Base-by-base conservation (phyloP, 1,140 invertebrate genomes). In the Sesamia nonagrioides region DNA sequence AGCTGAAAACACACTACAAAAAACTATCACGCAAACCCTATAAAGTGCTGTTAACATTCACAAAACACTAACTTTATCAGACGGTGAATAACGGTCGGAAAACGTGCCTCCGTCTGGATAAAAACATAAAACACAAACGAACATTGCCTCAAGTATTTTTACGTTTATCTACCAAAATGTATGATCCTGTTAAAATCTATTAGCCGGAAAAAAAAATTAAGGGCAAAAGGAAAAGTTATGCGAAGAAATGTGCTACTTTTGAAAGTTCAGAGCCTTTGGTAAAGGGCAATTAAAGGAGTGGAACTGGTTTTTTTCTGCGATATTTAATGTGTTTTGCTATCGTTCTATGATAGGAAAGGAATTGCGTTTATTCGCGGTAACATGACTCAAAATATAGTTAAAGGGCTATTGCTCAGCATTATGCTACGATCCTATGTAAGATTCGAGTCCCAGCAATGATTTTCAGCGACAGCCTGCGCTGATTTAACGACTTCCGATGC, bases 151-250 rank as follows among this genome's bases (percentile, higher is more conserved):
- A 60, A 72, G 33, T 73, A 61, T 63, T 63, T 45, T 33, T 13
- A 6, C 40, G 45, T 69, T 77, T 69, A 77, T 58, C 37, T 77
- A 60, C 17, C 48, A 37, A 42, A 58, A 77, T 50, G 11, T 35
- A 60, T 37, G 76, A 69, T 52, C 68, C 69, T 66, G 40, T 81
- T 81, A 81, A 81, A 81, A 48, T 56, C 48, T 73, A 81, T 81
- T 58, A 60, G 17, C 45, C 69, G 79, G 79, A 81, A 81, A 61
- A 81, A 61, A 60, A 60, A 21, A 66, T 73, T 58, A 48, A 61
- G 52, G 40, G 18, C 2, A 42, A 60, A 37, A 27, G 21, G 52
- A 35, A 48, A 33, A 69, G 18, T 45, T 42, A 56, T 4, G 37
- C 6, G 9, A 27, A 54, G 35, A 74, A 60, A 27, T 54, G 35